These are phyloP conservation scores for Aeoliscus strigatus DNA, from an alignment of 2,797 vertebrate species.

Conservation along the genomic window DNA sequence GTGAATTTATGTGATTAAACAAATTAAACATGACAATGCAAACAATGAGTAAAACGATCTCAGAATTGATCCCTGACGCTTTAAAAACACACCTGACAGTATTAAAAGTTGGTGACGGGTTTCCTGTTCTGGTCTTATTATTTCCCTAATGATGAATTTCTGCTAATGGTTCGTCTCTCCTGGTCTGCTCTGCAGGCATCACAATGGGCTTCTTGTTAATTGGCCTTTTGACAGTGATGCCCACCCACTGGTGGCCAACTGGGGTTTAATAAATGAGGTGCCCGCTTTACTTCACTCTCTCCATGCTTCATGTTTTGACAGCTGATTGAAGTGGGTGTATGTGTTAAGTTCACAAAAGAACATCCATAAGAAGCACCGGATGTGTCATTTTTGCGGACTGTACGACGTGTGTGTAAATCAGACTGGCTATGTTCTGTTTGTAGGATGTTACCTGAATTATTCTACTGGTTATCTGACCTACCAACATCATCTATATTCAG, in stretches of 20 bases:
- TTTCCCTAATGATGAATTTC: slow-evolving; percentile 63
- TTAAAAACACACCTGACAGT: slow-evolving; percentile 35
- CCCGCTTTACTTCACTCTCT: slow-evolving; percentile 51
- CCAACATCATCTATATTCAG: neutral
- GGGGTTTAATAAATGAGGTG: slow-evolving; percentile 73
- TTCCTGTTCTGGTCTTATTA: slow-evolving; percentile 59
- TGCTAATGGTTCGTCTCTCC: slow-evolving; percentile 56
- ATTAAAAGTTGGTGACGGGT: too few relatives aligned
- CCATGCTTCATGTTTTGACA: slow-evolving; percentile 51
- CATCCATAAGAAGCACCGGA: slow-evolving; percentile 1
- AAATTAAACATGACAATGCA: too few relatives aligned
- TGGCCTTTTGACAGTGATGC: slow-evolving; percentile 74
- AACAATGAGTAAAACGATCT: too few relatives aligned
- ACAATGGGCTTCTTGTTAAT: slow-evolving; percentile 72
- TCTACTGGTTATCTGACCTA: neutral
- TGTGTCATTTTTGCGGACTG: too few relatives aligned
- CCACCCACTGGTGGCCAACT: slow-evolving; percentile 67
- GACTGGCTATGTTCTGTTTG: too few relatives aligned
- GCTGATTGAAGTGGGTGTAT: slow-evolving; percentile 66
- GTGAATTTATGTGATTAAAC: too few relatives aligned
- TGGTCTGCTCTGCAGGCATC: slow-evolving; percentile 47
- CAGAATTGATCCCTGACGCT: slow-evolving; percentile 7
- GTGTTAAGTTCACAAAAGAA: slow-evolving; percentile 59
- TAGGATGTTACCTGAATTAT: too few relatives aligned
- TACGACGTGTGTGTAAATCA: too few relatives aligned